Percentiles rank a stretch among this genome's conserved stretches.
These are phyloP conservation scores for Drosophila limbata DNA, from an alignment of 2,888 invertebrate species.

Conservation along the genomic window DNA sequence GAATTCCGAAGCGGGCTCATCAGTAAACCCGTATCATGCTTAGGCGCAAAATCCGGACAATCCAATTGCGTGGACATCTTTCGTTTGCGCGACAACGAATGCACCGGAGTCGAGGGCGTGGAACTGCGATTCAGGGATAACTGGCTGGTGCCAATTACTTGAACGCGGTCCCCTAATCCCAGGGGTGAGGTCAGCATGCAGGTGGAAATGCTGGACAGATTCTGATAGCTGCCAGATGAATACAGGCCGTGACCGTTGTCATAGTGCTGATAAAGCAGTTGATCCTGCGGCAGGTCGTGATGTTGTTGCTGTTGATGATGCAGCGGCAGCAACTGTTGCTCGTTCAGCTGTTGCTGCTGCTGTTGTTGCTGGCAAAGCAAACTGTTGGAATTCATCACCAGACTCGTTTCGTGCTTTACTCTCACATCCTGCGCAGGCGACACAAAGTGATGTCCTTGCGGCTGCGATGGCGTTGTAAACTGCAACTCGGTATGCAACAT, in stretches of 20 bases:
- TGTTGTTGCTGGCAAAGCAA: constrained; percentile 67
- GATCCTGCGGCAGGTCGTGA: constrained; percentile 54
- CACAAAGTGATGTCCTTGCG: constrained; percentile 60
- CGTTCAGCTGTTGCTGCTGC: constrained; percentile 49
- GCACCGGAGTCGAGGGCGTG: constrained; percentile 79
- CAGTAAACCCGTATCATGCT: constrained; percentile 81
- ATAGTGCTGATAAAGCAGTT: constrained; percentile 63
- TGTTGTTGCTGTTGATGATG: constrained; percentile 57
- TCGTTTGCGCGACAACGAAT: constrained; percentile 80
- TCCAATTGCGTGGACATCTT: constrained; percentile 83
- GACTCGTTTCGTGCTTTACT: constrained; percentile 77
- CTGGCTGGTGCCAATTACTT: constrained; percentile 81
- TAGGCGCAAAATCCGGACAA: constrained; percentile 77
- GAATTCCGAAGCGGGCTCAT: constrained; percentile 75
- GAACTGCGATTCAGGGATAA: constrained; percentile 74
- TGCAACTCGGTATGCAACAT: constrained; percentile 62
- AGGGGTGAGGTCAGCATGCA: constrained; percentile 78
- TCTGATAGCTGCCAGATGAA: constrained; percentile 62
- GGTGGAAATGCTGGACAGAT: constrained; percentile 66
- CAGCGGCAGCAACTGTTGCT: constrained; percentile 54
- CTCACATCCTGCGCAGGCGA: constrained; percentile 67
- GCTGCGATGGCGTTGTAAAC: constrained; percentile 58
- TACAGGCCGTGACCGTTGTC: constrained; percentile 64
- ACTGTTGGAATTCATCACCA: constrained; percentile 74
- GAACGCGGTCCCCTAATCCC: constrained; percentile 77